Conservation (phyloP, 2,888 invertebrate genomes). For the Lottia scabra region DNA sequence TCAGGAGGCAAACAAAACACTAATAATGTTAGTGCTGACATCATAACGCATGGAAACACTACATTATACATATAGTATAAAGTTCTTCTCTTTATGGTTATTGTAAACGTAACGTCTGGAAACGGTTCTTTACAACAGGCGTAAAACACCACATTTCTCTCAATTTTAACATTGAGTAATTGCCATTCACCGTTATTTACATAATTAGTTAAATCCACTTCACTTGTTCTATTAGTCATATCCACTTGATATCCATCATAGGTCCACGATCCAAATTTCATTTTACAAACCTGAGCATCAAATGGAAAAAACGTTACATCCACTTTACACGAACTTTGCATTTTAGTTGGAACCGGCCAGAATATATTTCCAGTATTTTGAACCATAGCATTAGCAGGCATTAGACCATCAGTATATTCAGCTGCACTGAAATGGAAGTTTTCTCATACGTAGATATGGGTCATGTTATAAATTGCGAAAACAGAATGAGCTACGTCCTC, state of each 20-base stretch:
- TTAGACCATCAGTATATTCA: constrained; percentile 73
- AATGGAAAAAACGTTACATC: constrained; percentile 74
- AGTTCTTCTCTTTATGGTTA: constrained; percentile 71
- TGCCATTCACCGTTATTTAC: constrained; percentile 67
- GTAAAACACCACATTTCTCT: constrained; percentile 63
- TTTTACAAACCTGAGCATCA: constrained; percentile 72
- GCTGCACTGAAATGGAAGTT: constrained; percentile 70
- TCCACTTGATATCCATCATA: constrained; percentile 71
- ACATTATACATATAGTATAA: constrained; percentile 73
- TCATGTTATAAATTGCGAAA: too few species aligned
- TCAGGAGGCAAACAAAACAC: constrained; percentile 74
- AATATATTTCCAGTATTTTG: constrained; percentile 72
- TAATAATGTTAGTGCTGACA: constrained; percentile 75
- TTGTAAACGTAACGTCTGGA: constrained; percentile 69
- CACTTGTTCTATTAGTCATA: constrained; percentile 23
- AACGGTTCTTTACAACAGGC: constrained; percentile 66
- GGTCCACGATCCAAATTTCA: constrained; percentile 74
- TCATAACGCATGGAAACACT: constrained; percentile 74
- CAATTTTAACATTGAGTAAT: constrained; percentile 52
- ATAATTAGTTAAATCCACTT: constrained; percentile 65
- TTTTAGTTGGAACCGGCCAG: constrained; percentile 75
- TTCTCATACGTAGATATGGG: neutral
- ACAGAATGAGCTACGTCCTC: too few species aligned
- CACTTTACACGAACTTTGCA: constrained; percentile 73
- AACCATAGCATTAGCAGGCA: constrained; percentile 74